Base-by-base conservation (phyloP, 2,888 invertebrate genomes). In the Stratiomys singularior region DNA sequence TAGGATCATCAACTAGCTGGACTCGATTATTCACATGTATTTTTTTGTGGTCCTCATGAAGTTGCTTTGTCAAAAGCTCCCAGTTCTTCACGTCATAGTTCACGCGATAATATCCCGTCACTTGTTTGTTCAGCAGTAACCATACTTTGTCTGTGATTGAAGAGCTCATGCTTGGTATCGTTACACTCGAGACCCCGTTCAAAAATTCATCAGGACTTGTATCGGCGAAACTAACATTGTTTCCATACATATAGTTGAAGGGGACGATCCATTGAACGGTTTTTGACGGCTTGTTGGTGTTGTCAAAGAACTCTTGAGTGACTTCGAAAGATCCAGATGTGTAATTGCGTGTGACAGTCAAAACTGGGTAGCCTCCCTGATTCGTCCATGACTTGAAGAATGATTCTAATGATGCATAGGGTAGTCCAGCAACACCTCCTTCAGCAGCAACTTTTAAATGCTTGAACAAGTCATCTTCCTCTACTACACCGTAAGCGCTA, bases 1-100 rank as follows among this genome's bases (percentile, higher is more conserved):
- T 89, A 0, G 94, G 91, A 84, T 98, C 98, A 81, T 96, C 94
- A n/a, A 98, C 88, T 63, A 98, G 88, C 84, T 97, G 96, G 0
- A 95, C 96, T 56, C 96, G 89, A 84, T 96, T 96, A 69, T 92
- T 91, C 0, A 92, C 89, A 81, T 93, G 91, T 78, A 96, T 93
- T 77, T 90, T 90, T 82, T 89, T 87, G 79, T 91, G 93, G 9
- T 89, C 89, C 1, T 89, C 87, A 13, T 90, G 89, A 92, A 88
- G 67, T 90, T 82, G 90, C 18, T 89, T 86, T 23, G 89, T 91
- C 1, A 77, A 46, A 18, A 72, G 52, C 1, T 64, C 44, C 64
- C 63, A 64, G 13, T 76, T 78, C 52, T 76, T 11, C 13, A 4
- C 23, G 46, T 76, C 76, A 18, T 74, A 76, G 58, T 71, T 71